phyloP scores from a whole-genome alignment of 2,888 invertebrate species.

The Glomeris marginata region DNA sequence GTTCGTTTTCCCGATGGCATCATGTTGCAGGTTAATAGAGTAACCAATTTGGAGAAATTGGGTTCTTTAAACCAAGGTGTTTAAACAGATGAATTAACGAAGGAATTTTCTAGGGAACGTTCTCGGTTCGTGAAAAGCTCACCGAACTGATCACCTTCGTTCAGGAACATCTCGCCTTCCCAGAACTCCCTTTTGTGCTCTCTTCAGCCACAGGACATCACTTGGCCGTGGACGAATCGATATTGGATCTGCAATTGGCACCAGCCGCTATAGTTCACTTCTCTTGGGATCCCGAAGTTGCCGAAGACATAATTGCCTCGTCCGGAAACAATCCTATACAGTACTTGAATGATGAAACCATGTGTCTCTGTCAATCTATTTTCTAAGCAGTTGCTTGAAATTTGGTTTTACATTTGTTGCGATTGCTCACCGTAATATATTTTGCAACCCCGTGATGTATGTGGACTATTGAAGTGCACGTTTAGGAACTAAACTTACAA shows the following conservation, averaged over 20 bases:
- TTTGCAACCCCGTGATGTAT: no score
- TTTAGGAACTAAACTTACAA: no score
- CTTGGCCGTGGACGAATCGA: conserved; percentile 46
- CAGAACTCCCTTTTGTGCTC: conserved; percentile 50
- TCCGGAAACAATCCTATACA: no score
- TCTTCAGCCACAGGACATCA: conserved; percentile 46
- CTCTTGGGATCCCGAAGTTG: conserved; percentile 44
- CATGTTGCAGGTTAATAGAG: conserved; percentile 48
- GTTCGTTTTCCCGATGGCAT: conserved; percentile 78
- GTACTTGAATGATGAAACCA: no score
- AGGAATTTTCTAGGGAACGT: conserved; percentile 55
- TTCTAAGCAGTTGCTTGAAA: no score
- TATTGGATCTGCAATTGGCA: conserved; percentile 60
- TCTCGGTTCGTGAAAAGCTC: conserved; percentile 66
- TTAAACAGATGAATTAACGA: background rate
- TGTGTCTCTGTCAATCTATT: no score
- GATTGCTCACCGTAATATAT: no score
- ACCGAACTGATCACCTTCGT: conserved; percentile 60
- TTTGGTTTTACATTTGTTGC: no score
- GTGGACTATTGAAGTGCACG: no score
- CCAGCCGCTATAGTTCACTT: conserved; percentile 71
- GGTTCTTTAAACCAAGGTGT: background rate
- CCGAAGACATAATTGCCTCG: conserved; percentile 31
- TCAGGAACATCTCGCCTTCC: conserved; percentile 53
- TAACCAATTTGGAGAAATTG: background rate